Conservation (phyloP, 2,888 invertebrate genomes). For the Lysandra coridon region DNA sequence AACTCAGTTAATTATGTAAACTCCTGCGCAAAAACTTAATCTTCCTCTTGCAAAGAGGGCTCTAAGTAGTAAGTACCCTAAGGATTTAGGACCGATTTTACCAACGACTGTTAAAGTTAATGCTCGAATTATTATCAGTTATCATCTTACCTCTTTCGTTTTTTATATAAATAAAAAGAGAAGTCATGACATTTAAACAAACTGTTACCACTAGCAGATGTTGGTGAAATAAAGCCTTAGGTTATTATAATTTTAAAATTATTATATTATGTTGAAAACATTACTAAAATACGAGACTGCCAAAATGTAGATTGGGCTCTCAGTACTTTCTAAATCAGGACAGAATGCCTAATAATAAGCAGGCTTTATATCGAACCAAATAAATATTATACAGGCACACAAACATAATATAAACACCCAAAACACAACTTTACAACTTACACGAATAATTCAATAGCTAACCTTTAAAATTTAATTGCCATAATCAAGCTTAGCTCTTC, state of each 20-base stretch:
- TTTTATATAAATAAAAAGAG: too few relatives aligned
- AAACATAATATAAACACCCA: neutral
- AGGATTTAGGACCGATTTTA: too few relatives aligned
- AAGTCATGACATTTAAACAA: too few relatives aligned
- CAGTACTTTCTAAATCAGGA: too few relatives aligned
- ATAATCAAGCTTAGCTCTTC: constrained; percentile 5
- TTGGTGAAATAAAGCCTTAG: neutral
- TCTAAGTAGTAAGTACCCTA: neutral
- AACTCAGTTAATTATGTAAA: neutral
- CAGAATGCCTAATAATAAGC: too few relatives aligned
- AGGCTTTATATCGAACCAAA: too few relatives aligned
- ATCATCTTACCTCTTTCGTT: too few relatives aligned
- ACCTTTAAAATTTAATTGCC: neutral
- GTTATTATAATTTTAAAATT: neutral
- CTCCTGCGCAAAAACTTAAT: neutral
- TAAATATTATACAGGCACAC: neutral
- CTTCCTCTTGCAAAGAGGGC: neutral
- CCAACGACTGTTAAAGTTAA: too few relatives aligned
- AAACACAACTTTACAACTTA: neutral
- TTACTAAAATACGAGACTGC: neutral
- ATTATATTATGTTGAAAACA: neutral
- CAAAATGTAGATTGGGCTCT: neutral
- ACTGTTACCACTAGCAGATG: too few relatives aligned
- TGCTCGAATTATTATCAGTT: too few relatives aligned
- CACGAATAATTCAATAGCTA: neutral